Percentiles rank a stretch among this genome's conserved stretches.
These are phyloP conservation scores for Tupaia tana DNA, from an alignment of 2,113 vertebrate species.

Conservation along the genomic window DNA sequence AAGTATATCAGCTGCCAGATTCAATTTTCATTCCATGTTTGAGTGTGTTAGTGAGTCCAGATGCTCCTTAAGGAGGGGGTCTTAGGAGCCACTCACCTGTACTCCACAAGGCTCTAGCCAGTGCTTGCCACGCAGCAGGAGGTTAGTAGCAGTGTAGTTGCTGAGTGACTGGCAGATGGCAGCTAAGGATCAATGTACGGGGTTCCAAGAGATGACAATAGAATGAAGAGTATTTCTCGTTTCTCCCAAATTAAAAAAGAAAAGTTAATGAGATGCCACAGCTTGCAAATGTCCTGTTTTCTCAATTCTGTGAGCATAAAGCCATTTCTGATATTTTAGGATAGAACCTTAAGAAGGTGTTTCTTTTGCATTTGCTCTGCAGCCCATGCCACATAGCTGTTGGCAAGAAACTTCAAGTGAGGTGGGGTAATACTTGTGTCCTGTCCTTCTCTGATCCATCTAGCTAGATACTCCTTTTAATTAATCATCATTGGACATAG, in stretches of 20 bases:
- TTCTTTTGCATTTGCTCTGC: background rate
- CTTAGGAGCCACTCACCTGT: background rate
- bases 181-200: background rate
- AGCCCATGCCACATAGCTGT: background rate
- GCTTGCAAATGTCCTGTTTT: background rate
- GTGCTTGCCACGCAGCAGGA: background rate
- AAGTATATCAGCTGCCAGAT: background rate
- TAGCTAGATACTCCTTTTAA: background rate
- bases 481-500: background rate
- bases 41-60: background rate
- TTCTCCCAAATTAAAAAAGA: background rate
- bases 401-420: background rate
- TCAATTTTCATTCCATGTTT: background rate
- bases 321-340: background rate
- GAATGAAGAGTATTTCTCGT: background rate
- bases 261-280: background rate
- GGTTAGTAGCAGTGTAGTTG: background rate
- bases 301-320: background rate
- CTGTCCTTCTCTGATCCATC: background rate
- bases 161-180: background rate
- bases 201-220: background rate
- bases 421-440: background rate
- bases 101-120: background rate
- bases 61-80: background rate
- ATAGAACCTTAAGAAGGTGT: background rate